Base-by-base conservation (phyloP, 2,113 vertebrate genomes). In the Vulpes ferrilata region DNA sequence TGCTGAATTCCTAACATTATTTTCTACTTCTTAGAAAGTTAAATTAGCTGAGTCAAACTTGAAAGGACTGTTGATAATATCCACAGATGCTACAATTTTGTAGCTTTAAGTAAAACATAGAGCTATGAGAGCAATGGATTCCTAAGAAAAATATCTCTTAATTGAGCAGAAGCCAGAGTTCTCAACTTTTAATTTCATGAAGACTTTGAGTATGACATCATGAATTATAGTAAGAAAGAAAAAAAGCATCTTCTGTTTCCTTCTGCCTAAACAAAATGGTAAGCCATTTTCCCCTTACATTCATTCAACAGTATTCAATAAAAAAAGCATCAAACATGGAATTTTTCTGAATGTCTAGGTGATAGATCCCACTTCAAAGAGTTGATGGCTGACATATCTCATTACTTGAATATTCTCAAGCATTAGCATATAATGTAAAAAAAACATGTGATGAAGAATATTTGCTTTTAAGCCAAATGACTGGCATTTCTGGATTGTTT, bases 41-140 rank as follows among this genome's bases (percentile, higher is more conserved):
- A 90, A 89, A 93, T 95, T 95, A 94, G 38, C 67, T 92, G 57
- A 84, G 64, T 62, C 67, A 92, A 64, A 87, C 43, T 95, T 95
- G 82, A 95, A 91, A 93, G 90, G 69, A 85, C 4, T 89, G 35
- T 78, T 88, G 53, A 90, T 48, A 96, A 51, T 69, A 64, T 85
- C 19, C 30, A 92, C 48, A 84, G 48, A 96, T 87, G 76, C 23
- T 93, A 11, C 51, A 71, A 67, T 92, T 94, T 93, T 86, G 65
- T 30, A 71, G 57, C 13, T 83, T 93, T 84, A 88, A 86, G 93
- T 92, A 93, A 88, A 93, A 88, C 15, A 87, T 62, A 88, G 83
- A 96, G 82, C 43, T 64, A 35, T 30, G 11, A 80, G 16, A 96
- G 11, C 93, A 97, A 74, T 32, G 43, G n/a, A 94, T 93, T 93